Percentiles rank a stretch among this genome's conserved stretches.
These are phyloP conservation scores for Clusia tigrina DNA, from an alignment of 2,888 invertebrate species.

Conservation along the genomic window DNA sequence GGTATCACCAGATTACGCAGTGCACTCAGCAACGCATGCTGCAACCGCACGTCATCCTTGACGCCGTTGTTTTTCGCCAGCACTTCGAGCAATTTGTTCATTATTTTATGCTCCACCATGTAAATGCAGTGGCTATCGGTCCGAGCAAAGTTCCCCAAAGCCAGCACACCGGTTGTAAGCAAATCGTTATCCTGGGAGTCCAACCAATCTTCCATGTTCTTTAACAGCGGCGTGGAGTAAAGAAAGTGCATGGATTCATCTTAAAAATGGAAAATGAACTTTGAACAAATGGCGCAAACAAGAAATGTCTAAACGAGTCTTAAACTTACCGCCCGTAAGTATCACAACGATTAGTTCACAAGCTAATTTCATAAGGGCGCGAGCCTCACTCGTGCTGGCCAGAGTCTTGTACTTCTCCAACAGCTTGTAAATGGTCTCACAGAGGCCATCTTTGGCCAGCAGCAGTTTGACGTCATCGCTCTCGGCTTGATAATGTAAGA, in stretches of 20 bases:
- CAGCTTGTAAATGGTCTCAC: constrained; percentile 77
- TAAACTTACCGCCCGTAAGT: constrained; percentile 81
- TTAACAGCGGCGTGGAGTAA: constrained; percentile 76
- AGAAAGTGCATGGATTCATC: constrained; percentile 87
- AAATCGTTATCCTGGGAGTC: constrained; percentile 77
- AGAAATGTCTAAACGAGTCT: no score
- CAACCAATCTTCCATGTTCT: constrained; percentile 80
- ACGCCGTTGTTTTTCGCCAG: constrained; percentile 69
- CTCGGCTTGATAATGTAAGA: constrained; percentile 79
- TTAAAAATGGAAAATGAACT: constrained; percentile 59
- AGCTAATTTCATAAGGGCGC: constrained; percentile 80
- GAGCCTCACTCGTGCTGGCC: constrained; percentile 71
- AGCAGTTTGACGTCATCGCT: constrained; percentile 81
- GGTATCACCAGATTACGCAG: constrained; percentile 80
- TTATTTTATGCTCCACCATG: constrained; percentile 82
- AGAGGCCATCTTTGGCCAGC: constrained; percentile 78
- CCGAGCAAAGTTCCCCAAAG: constrained; percentile 89
- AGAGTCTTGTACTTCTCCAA: constrained; percentile 75
- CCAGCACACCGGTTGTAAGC: constrained; percentile 82
- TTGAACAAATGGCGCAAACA: no score
- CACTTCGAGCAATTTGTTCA: constrained; percentile 72
- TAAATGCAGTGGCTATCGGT: constrained; percentile 84
- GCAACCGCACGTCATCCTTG: constrained; percentile 69
- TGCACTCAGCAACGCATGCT: constrained; percentile 70
- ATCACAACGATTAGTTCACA: constrained; percentile 86